Percentiles rank a stretch among this genome's conserved stretches.
phyloP scores from a whole-genome alignment of 92 coral and sea anemone genomes.

The Blastomussa wellsi region DNA sequence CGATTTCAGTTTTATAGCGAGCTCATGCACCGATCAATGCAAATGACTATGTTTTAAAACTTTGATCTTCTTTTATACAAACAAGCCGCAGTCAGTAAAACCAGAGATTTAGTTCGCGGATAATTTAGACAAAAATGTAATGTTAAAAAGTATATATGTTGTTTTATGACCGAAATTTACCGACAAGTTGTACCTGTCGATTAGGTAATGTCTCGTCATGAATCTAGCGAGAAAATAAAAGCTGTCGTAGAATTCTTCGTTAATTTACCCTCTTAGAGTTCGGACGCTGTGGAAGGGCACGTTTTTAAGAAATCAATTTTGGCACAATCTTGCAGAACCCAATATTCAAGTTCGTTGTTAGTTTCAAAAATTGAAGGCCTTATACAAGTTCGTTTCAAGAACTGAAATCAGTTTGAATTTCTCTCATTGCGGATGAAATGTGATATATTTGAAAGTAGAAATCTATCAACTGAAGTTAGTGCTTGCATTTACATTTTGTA shows the following conservation, averaged over 20 bases:
- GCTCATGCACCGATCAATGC: background rate
- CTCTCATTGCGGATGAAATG: background rate
- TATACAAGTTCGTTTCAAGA: background rate
- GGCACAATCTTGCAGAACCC: background rate
- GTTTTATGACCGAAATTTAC: conserved; percentile 1
- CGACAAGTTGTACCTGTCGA: conserved; percentile 27
- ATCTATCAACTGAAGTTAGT: background rate
- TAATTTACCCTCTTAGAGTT: background rate
- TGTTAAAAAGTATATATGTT: background rate
- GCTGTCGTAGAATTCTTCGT: background rate
- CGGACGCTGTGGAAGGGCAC: background rate
- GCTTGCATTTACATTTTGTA: no score
- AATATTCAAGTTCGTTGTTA: background rate
- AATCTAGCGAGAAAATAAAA: conserved; percentile 8
- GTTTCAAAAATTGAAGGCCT: background rate
- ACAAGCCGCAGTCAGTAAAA: background rate
- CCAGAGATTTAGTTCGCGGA: background rate
- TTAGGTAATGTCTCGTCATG: conserved; percentile 45
- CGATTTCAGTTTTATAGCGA: background rate
- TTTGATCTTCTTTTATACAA: background rate
- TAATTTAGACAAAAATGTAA: background rate
- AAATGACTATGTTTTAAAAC: conserved; percentile 2
- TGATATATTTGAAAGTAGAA: background rate
- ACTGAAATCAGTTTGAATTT: background rate
- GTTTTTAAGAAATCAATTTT: background rate